phyloP scores from a whole-genome alignment of 2,113 vertebrate species.

The Amazona vittata region DNA sequence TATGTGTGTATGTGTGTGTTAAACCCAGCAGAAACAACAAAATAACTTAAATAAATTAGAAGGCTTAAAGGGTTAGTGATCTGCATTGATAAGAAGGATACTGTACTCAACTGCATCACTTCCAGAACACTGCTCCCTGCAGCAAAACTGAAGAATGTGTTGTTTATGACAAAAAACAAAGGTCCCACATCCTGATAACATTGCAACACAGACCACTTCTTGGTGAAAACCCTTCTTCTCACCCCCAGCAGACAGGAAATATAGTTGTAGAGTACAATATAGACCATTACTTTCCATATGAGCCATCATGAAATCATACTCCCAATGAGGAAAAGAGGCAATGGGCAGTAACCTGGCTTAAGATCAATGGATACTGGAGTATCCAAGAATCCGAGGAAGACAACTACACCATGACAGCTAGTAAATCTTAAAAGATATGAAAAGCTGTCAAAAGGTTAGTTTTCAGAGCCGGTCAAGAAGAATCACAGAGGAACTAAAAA shows the following conservation, averaged over 20 bases:
- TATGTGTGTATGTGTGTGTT: neutral
- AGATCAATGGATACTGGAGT: neutral
- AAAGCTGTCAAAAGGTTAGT: neutral
- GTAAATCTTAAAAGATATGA: neutral
- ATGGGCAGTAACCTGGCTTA: neutral
- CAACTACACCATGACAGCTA: neutral
- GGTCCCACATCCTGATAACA: neutral
- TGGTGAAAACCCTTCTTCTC: neutral
- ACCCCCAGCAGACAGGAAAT: neutral
- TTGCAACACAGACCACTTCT: neutral
- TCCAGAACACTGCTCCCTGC: neutral
- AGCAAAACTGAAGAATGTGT: neutral
- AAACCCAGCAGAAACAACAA: neutral
- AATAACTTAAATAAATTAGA: neutral
- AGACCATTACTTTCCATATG: neutral
- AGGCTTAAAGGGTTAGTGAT: neutral
- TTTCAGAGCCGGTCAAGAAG: neutral
- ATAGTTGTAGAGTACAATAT: neutral
- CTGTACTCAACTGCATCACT: rapidly evolving
- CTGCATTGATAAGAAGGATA: neutral
- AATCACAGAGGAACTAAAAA: neutral
- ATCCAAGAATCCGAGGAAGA: neutral
- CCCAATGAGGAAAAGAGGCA: neutral
- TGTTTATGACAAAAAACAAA: neutral
- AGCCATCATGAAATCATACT: neutral